Evolutionary conservation across 2,888 invertebrate species (phyloP), one percentile per base, ranked within the genome.

Genomic region (Yponomeuta evonymella): DNA sequence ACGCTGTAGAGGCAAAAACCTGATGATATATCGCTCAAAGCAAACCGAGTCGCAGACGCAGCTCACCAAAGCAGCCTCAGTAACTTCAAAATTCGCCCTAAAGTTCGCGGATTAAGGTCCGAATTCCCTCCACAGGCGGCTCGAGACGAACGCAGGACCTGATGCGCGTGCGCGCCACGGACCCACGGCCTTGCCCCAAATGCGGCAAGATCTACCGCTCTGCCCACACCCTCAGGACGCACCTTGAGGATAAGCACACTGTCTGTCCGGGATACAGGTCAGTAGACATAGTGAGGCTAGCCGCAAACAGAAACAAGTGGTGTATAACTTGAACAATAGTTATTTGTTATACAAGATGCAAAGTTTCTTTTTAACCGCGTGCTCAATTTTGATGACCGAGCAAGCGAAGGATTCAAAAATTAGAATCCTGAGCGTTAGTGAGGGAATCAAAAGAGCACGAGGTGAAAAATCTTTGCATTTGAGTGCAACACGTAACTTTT

Each of bases 171-270:
- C 94, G 98, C 80, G 98, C 98, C 11, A 98, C 97, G 33, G 98
- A 98, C 90, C 98, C 97, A 1, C 93, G 98, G 66, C 98, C 97
- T 2, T 98, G 98, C 83, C 97, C 97, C 15, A 97, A 98, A 83
- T 98, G 98, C 85, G 97, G 97, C 67, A 97, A 97, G 93, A 97
- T 97, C 82, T 97, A 97, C 89, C 94, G 97, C 73, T 97, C 97
- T 48, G 97, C 98, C 29, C 98, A 98, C 89, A 98, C 98, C 15
- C 92, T 98, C 77, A 94, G 97, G 75, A 98, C 98, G 48, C 98
- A 98, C 87, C 93, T 98, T 75, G 98, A 98, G 86, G 98, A 98
- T 85, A 98, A 98, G 83, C 98, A 98, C 87, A 98, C 98, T 58
- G 95, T 97, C 79, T 98, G 98, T 83, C 97, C 97, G 0, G 98